Evolutionary conservation across 1,140 invertebrate species (phyloP), one percentile per base, ranked within the genome.

Genomic region (Pomacea maculata): DNA sequence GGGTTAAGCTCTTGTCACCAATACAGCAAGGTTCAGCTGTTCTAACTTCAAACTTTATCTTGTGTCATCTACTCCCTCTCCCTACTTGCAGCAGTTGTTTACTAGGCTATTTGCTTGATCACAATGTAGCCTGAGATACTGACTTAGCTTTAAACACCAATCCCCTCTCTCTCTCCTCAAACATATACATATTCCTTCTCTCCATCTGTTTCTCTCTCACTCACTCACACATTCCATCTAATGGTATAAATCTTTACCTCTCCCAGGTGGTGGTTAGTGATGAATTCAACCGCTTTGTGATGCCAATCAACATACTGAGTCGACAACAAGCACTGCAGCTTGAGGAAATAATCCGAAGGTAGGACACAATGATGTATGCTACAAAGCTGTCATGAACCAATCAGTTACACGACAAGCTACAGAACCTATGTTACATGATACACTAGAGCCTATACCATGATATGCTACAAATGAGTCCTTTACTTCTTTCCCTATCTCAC

Each of bases 211-310:
- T 57, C 75, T 57, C 52, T 19, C 75, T 17, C 14, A 2, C n/a
- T 7, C n/a, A 5, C 34, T 57, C 75, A 61, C 17, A 57, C 21
- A 21, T 29, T 15, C 10, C n/a, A 75, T 75, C 25, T 67, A n/a
- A 81, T 55, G 76, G 34, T 76, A 5, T 45, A 45, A 45, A 1
- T 74, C 25, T 65, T n/a, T 71, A 77, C 52, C n/a, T 78, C 29
- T 75, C 78, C 34, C 64, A 87, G 86, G 82, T 87, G 21, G 79
- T 86, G 72, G 45, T 85, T n/a, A 86, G 85, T 63, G 79, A 86
- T 75, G 75, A 80, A 0, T 75, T 80, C 19, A 84, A 87, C 71
- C 68, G 85, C n/a, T 87, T 86, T 74, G 34, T 86, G 17, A 21
- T 87, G 75, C 85, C 86, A 4, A 14, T 87, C 7, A 72, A 85